These are phyloP conservation scores for Coboldia fuscipes DNA, from an alignment of 1,140 invertebrate species.

Conservation along the genomic window DNA sequence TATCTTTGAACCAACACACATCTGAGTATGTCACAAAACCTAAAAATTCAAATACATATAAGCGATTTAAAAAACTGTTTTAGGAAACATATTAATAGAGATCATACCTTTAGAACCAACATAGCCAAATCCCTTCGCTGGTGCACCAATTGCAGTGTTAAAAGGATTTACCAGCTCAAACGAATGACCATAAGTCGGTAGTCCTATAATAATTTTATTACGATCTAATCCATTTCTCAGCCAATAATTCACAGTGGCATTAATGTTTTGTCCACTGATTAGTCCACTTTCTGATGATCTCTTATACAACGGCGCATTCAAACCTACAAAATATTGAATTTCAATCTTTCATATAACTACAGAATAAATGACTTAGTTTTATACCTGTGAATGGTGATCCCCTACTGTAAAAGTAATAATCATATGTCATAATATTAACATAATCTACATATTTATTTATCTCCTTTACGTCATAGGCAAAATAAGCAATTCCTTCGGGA, in stretches of 20 bases:
- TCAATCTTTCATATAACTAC: not conserved
- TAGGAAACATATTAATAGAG: too few species aligned
- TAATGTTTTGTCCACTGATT: conserved; percentile 53
- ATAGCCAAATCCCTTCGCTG: conserved; percentile 40
- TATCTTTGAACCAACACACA: conserved; percentile 39
- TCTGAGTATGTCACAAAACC: conserved; percentile 50
- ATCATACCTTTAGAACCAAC: conserved; percentile 24
- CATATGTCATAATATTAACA: conserved; percentile 77
- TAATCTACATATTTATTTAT: conserved; percentile 65
- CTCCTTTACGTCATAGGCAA: conserved; percentile 50
- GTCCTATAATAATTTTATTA: conserved; percentile 66
- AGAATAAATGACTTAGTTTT: not conserved
- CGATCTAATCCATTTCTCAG: conserved; percentile 51
- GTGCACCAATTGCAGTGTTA: conserved; percentile 43
- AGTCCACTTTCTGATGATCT: conserved; percentile 34
- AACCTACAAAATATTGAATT: conserved; percentile 10
- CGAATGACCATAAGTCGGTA: conserved; percentile 77
- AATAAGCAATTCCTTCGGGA: conserved; percentile 43
- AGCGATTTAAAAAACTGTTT: too few species aligned
- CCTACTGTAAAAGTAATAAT: conserved; percentile 59
- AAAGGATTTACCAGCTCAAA: conserved; percentile 45
- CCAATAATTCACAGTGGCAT: conserved; percentile 68
- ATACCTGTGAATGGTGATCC: conserved; percentile 54
- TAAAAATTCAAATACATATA: too few species aligned
- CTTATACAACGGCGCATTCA: conserved; percentile 58